A percentile compares a stretch with the other conserved stretches of the same genome.
These are phyloP conservation scores for Micrastur ruficollis DNA, from an alignment of 2,797 vertebrate genomes.

Conservation along the genomic window DNA sequence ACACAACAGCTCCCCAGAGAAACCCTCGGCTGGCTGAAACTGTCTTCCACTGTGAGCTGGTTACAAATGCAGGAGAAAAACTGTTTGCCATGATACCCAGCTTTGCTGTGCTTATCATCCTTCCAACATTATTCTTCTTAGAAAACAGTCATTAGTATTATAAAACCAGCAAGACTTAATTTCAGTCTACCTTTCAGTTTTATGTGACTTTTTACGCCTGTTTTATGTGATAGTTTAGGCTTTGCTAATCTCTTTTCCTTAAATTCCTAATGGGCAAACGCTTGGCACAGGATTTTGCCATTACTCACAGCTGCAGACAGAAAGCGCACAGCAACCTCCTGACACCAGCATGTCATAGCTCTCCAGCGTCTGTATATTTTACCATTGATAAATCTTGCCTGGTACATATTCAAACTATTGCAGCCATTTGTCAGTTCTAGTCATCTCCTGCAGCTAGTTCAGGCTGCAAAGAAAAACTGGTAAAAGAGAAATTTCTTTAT, in stretches of 20 bases:
- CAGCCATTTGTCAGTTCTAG: conserved; percentile 64
- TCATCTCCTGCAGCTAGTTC: conserved; percentile 66
- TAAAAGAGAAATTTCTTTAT: conserved; percentile 28
- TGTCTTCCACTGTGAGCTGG: neutral
- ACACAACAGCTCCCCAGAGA: neutral
- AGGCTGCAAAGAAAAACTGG: conserved; percentile 56
- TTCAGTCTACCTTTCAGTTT: conserved; percentile 10
- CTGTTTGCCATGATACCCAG: neutral
- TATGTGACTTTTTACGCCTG: neutral
- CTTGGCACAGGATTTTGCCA: conserved; percentile 24
- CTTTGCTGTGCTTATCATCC: neutral
- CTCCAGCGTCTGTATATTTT: conserved; percentile 45
- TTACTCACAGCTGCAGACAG: conserved; percentile 58
- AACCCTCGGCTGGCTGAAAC: neutral
- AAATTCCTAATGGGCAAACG: neutral
- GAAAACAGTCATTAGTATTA: neutral
- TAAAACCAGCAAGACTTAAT: conserved; percentile 5
- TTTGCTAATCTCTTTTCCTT: neutral
- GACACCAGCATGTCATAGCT: conserved; percentile 52
- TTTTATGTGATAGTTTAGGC: neutral
- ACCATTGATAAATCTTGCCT: conserved; percentile 51
- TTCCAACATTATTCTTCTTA: neutral
- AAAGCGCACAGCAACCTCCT: conserved; percentile 48
- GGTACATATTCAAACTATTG: conserved; percentile 58
- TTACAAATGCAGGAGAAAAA: neutral